These are phyloP conservation scores for Philonicus albiceps DNA, from an alignment of 2,888 invertebrate species.

Conservation along the genomic window DNA sequence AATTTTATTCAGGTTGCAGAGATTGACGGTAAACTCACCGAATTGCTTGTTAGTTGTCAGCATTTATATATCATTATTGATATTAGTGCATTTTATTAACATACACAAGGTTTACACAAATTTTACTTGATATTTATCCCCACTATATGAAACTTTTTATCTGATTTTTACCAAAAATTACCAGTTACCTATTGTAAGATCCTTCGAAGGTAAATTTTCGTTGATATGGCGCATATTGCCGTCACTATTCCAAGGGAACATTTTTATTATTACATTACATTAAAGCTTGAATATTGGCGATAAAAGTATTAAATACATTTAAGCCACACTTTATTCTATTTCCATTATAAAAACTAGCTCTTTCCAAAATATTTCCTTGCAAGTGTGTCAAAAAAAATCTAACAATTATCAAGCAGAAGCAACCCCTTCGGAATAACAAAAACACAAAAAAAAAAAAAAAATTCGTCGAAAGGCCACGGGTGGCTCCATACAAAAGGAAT, in stretches of 20 bases:
- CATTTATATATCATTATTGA: too few relatives aligned
- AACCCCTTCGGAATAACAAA: background rate
- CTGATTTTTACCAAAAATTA: too few relatives aligned
- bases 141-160: too few relatives aligned
- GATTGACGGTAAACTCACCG: too few relatives aligned
- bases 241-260: background rate
- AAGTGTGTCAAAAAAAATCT: background rate
- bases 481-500: constrained; percentile 26
- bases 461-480: background rate
- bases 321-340: background rate
- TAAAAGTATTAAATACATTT: background rate
- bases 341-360: background rate
- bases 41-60: too few relatives aligned
- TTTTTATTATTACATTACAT: background rate
- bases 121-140: too few relatives aligned
- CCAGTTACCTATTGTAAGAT: too few relatives aligned
- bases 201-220: background rate
- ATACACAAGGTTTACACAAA: too few relatives aligned
- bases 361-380: background rate
- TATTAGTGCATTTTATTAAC: too few relatives aligned
- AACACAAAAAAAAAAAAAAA: background rate
- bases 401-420: background rate
- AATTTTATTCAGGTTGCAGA: too few relatives aligned
- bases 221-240: background rate
- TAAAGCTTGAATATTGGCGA: background rate